Percentiles rank a stretch among this genome's conserved stretches.
Evolutionary conservation across 2,888 invertebrate species (phyloP).

Genomic region (Ormyrus pomaceus): DNA sequence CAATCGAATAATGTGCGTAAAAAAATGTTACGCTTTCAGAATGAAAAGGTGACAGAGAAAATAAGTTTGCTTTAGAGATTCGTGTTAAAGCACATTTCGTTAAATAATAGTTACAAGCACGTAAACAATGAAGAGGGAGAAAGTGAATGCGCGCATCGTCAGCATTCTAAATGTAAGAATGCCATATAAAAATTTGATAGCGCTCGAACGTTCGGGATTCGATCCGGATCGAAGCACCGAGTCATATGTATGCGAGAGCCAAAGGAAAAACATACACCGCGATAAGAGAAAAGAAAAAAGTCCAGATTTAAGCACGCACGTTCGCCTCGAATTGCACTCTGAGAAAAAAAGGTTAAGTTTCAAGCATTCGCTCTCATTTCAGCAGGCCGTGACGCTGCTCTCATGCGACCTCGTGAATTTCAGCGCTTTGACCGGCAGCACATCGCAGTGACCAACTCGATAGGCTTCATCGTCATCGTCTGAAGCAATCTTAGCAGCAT

Average conservation of each 20-base stretch:
- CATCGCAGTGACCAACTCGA: conserved; percentile 65
- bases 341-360: neutral
- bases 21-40: neutral
- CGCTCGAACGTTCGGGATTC: neutral
- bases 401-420: neutral
- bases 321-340: no score
- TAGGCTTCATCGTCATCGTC: conserved; percentile 9
- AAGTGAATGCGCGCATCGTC: conserved; percentile 8
- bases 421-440: conserved; percentile 66
- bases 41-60: conserved; percentile 1
- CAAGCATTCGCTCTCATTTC: neutral
- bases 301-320: neutral
- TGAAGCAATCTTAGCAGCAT: conserved; percentile 33
- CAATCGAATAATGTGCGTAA: neutral
- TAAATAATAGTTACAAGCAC: conserved; percentile 43
- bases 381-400: conserved; percentile 6
- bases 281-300: neutral
- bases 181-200: conserved; percentile 15
- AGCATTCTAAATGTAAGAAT: neutral
- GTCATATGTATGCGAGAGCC: neutral
- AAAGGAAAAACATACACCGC: neutral
- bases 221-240: neutral
- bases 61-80: conserved; percentile 33
- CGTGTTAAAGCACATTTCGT: conserved; percentile 26
- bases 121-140: neutral